Evolutionary conservation across 2,113 vertebrate genomes (phyloP).

Genomic region (Ranitomeya imitator): DNA sequence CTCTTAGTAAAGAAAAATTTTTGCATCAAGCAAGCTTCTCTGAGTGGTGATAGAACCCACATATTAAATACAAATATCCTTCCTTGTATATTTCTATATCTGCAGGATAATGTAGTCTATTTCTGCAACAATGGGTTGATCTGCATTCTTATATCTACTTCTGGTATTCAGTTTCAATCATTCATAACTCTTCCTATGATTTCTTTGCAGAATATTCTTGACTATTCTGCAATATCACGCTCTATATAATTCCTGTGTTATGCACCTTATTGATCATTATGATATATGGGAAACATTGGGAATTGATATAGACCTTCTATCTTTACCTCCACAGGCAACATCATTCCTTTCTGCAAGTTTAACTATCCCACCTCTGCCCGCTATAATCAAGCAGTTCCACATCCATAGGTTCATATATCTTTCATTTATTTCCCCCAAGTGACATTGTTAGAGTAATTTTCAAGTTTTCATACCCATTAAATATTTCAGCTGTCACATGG

Average conservation of each 20-base stretch:
- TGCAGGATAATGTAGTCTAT: not conserved
- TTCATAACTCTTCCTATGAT: not conserved
- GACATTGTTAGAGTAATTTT: slow-evolving; percentile 49
- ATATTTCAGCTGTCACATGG: slow-evolving; percentile 41
- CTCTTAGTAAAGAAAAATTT: too few relatives aligned
- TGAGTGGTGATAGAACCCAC: not conserved
- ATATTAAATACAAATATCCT: not conserved
- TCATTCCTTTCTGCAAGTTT: slow-evolving; percentile 19
- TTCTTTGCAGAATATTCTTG: not conserved
- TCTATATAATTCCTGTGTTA: not conserved
- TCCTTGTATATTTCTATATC: not conserved
- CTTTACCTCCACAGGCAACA: slow-evolving; percentile 38
- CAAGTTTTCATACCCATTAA: slow-evolving; percentile 43
- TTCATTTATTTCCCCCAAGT: slow-evolving; percentile 19
- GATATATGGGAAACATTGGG: slow-evolving; percentile 30
- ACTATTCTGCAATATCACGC: not conserved
- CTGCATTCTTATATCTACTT: not conserved
- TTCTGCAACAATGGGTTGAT: not conserved
- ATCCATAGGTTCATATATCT: slow-evolving; percentile 17
- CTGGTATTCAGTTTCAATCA: not conserved
- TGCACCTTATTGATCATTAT: slow-evolving; percentile 27
- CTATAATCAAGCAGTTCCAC: slow-evolving; percentile 5
- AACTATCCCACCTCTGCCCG: slow-evolving; percentile 9
- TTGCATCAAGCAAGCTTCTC: not conserved
- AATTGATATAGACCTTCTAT: slow-evolving; percentile 42